Evolutionary conservation across 2,113 vertebrate genomes (phyloP).

Genomic region (Antechinus flavipes): DNA sequence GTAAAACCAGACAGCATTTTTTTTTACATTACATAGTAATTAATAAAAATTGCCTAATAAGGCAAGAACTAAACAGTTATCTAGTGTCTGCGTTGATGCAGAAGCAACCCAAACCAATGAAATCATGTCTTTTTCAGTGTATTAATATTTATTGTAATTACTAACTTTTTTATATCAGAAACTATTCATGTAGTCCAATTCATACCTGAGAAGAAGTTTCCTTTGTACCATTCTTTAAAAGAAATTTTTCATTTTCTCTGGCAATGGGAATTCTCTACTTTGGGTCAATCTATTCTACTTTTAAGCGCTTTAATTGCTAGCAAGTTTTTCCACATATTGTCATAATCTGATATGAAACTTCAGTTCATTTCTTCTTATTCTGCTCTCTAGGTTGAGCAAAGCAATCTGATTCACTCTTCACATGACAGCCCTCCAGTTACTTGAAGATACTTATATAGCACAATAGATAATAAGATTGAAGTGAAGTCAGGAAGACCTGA

Average conservation of each 20-base stretch:
- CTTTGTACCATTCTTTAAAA: not conserved
- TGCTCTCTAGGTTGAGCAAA: not conserved
- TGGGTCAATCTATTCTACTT: not conserved
- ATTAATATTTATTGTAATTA: not conserved
- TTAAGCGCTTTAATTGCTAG: not conserved
- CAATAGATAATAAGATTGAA: not conserved
- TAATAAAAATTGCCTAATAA: not conserved
- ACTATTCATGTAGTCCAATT: not conserved
- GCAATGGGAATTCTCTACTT: not conserved
- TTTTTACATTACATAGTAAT: not conserved
- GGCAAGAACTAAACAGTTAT: not conserved
- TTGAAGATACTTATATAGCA: not conserved
- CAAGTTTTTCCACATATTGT: not conserved
- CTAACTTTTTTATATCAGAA: not conserved
- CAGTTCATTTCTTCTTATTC: not conserved
- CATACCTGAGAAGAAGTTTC: not conserved
- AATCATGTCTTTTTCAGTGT: not conserved
- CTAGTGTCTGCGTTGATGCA: not conserved
- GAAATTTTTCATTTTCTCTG: not conserved
- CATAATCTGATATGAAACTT: not conserved
- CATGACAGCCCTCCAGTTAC: not conserved
- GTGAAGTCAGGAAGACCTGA: not conserved
- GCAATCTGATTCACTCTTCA: not conserved
- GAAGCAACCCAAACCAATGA: not conserved
- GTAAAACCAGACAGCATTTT: not conserved